Evolutionary conservation across 2,888 invertebrate species (phyloP).

Genomic region (Agrotis clavis): DNA sequence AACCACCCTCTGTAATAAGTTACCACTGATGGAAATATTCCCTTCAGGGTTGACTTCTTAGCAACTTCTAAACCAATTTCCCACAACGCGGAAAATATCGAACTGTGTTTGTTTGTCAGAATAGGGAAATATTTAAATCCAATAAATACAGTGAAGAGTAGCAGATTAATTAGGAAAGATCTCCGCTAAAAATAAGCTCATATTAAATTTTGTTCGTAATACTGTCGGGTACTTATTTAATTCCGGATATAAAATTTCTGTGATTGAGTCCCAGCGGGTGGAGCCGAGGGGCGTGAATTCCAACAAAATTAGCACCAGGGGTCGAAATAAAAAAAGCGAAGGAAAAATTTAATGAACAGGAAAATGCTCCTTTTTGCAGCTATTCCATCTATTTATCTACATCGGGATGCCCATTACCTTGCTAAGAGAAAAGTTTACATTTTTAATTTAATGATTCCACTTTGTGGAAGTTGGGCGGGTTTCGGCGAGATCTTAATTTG

Average conservation of each 20-base stretch:
- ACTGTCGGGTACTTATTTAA: slow-evolving; percentile 91
- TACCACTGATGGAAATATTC: slow-evolving; percentile 86
- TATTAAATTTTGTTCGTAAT: slow-evolving; percentile 89
- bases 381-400: slow-evolving; percentile 92
- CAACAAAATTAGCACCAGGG: slow-evolving; percentile 92
- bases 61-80: slow-evolving; percentile 64
- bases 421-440: slow-evolving; percentile 92
- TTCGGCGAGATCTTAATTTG: slow-evolving; percentile 91
- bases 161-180: slow-evolving; percentile 85
- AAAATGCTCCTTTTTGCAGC: slow-evolving; percentile 92
- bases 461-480: slow-evolving; percentile 92
- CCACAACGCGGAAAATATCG: slow-evolving; percentile 53
- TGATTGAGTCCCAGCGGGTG: slow-evolving; percentile 91
- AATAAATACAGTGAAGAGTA: slow-evolving; percentile 70
- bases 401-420: slow-evolving; percentile 92
- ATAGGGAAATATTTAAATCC: slow-evolving; percentile 68
- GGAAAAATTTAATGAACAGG: slow-evolving; percentile 92
- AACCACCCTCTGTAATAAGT: slow-evolving; percentile 88
- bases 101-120: slow-evolving; percentile 45
- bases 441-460: slow-evolving; percentile 92
- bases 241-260: slow-evolving; percentile 92
- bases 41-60: slow-evolving; percentile 81
- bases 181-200: slow-evolving; percentile 86
- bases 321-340: slow-evolving; percentile 91
- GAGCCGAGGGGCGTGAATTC: slow-evolving; percentile 91